phyloP scores from a whole-genome alignment of 2,888 invertebrate genomes.

The Onchidella celtica region DNA sequence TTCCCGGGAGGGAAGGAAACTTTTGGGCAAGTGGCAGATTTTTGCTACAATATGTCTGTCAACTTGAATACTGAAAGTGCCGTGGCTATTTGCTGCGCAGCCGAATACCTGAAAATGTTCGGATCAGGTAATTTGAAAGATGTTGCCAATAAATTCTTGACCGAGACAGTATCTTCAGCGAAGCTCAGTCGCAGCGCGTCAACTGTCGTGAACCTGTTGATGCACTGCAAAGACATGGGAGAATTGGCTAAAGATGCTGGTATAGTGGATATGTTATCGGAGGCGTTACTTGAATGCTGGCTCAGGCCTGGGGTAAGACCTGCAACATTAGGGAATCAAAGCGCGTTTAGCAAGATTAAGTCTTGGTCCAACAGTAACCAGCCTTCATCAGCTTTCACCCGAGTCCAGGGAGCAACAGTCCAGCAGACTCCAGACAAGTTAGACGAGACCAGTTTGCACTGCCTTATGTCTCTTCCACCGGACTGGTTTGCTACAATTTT shows the following conservation, averaged over 20 bases:
- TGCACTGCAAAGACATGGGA: constrained; percentile 68
- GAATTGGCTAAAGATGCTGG: constrained; percentile 70
- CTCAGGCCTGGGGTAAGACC: constrained; percentile 66
- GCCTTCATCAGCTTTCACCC: constrained; percentile 20
- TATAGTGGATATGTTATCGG: constrained; percentile 67
- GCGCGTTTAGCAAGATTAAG: not conserved
- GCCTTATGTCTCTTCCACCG: constrained; percentile 65
- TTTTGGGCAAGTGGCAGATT: constrained; percentile 77
- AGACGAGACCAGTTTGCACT: constrained; percentile 59
- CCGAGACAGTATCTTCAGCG: constrained; percentile 73
- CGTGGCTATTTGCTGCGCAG: constrained; percentile 74
- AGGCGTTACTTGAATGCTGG: constrained; percentile 76
- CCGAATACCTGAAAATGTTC: constrained; percentile 76
- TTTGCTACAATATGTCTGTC: constrained; percentile 77
- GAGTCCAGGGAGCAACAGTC: not conserved
- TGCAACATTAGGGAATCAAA: not conserved
- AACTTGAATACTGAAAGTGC: constrained; percentile 73
- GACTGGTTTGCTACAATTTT: constrained; percentile 72
- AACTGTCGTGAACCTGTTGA: constrained; percentile 65
- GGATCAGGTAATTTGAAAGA: constrained; percentile 73
- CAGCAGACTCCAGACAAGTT: constrained; percentile 63
- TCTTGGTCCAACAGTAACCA: constrained; percentile 7
- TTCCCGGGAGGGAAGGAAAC: constrained; percentile 78
- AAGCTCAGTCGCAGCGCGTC: constrained; percentile 69
- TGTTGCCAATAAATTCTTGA: constrained; percentile 71